phyloP scores from a whole-genome alignment of 2,888 invertebrate genomes.

The Seira sanloemensis region DNA sequence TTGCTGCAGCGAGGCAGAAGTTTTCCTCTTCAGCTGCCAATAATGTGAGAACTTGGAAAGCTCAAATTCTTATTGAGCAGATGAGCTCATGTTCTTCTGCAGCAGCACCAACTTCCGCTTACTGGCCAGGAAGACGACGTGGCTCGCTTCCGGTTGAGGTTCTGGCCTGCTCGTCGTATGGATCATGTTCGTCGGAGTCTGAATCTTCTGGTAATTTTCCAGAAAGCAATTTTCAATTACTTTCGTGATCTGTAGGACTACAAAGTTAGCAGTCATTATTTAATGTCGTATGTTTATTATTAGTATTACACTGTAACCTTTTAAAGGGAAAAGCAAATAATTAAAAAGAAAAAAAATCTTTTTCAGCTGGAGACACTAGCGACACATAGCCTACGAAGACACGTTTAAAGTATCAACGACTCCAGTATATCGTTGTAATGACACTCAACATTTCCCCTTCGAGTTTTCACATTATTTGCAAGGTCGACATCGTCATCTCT shows the following conservation, averaged over 20 bases:
- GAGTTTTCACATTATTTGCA: slow-evolving; percentile 11
- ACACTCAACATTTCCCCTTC: neutral
- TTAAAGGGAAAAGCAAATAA: too few species aligned
- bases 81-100: slow-evolving; percentile 58
- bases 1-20: slow-evolving; percentile 70
- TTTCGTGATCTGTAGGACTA: too few species aligned
- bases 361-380: slow-evolving; percentile 69
- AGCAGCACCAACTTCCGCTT: slow-evolving; percentile 59
- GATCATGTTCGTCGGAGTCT: slow-evolving; percentile 73
- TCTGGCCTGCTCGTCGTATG: slow-evolving; percentile 69
- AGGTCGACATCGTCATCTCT: neutral
- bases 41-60: slow-evolving; percentile 68
- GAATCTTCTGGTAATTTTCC: slow-evolving; percentile 72
- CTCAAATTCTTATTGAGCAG: slow-evolving; percentile 72
- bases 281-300: neutral
- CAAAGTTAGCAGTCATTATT: neutral
- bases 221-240: too few species aligned
- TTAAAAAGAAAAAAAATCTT: neutral
- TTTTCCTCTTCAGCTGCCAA: slow-evolving; percentile 53
- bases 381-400: slow-evolving; percentile 65
- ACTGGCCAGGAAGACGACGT: slow-evolving; percentile 71
- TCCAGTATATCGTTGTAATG: slow-evolving; percentile 18
- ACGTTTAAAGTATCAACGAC: slow-evolving; percentile 21
- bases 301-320: too few species aligned
- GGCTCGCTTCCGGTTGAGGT: slow-evolving; percentile 73